Evolutionary conservation across 2,113 vertebrate genomes (phyloP).

Genomic region (Pionites leucogaster): DNA sequence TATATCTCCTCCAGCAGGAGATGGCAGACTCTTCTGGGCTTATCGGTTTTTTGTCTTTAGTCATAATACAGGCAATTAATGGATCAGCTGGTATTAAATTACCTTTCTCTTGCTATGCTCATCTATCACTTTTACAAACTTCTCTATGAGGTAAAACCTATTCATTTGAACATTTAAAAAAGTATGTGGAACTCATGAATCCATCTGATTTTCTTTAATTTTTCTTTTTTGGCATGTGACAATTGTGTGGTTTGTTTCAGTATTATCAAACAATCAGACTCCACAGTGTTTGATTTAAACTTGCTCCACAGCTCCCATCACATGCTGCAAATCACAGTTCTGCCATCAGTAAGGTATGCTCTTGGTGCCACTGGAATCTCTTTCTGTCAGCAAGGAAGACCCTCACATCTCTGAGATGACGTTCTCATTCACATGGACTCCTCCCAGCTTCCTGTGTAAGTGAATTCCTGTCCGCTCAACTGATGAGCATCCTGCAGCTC

Average conservation of each 20-base stretch:
- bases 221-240: not conserved
- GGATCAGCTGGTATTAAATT: not conserved
- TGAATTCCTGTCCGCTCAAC: conserved; percentile 4
- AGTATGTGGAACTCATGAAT: not conserved
- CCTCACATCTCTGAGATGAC: conserved; percentile 15
- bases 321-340: conserved; percentile 25
- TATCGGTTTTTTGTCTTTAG: too few relatives aligned
- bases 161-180: not conserved
- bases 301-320: not conserved
- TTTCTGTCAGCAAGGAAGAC: conserved; percentile 48
- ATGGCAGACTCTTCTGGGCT: too few relatives aligned
- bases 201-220: conserved; percentile 22
- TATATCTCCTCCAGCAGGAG: too few relatives aligned
- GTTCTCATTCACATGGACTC: conserved; percentile 1
- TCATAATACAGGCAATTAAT: not conserved
- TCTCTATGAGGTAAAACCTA: not conserved
- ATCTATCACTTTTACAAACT: not conserved
- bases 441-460: conserved; percentile 39
- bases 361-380: conserved; percentile 11
- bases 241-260: not conserved
- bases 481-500: conserved; percentile 24
- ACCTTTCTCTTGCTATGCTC: not conserved
- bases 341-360: not conserved
- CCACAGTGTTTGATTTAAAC: conserved; percentile 37
- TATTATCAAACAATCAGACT: conserved; percentile 41